Evolutionary conservation across 2,888 invertebrate species (phyloP).

Genomic region (Myathropa florea): DNA sequence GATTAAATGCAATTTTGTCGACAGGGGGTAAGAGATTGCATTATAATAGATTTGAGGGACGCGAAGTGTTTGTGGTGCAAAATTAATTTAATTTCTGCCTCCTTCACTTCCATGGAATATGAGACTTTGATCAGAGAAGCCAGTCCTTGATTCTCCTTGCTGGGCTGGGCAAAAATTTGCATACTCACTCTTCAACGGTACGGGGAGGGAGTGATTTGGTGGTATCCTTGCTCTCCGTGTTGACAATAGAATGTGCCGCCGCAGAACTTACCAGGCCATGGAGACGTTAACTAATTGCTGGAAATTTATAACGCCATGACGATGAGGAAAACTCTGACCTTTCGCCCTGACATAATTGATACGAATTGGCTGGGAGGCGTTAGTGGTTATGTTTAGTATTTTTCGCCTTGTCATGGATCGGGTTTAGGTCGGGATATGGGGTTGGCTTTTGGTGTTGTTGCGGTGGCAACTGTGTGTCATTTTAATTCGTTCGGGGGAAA

Average conservation of each 20-base stretch:
- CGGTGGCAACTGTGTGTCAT: background rate
- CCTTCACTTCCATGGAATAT: background rate
- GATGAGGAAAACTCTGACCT: slow-evolving; percentile 48
- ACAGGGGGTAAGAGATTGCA: slow-evolving; percentile 9
- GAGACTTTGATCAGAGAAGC: background rate
- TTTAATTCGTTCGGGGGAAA: slow-evolving; percentile 13
- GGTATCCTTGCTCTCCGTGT: slow-evolving; percentile 4
- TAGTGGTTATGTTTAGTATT: background rate
- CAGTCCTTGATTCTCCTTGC: background rate
- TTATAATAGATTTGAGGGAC: slow-evolving; percentile 5
- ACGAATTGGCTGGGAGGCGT: slow-evolving; percentile 4
- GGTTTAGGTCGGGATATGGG: background rate
- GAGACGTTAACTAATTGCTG: slow-evolving; percentile 26
- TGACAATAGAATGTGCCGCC: background rate
- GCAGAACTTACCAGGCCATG: background rate
- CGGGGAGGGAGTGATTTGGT: background rate
- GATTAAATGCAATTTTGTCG: slow-evolving; percentile 37
- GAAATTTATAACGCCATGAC: slow-evolving; percentile 37
- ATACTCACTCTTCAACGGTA: slow-evolving; percentile 2
- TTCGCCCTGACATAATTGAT: slow-evolving; percentile 39
- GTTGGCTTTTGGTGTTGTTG: slow-evolving; percentile 1
- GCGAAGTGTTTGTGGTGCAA: slow-evolving; percentile 23
- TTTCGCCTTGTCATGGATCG: slow-evolving; percentile 8
- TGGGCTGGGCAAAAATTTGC: slow-evolving; percentile 20
- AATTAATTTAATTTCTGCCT: slow-evolving; percentile 40